phyloP scores from a whole-genome alignment of 2,888 invertebrate genomes.

The Coelopa pilipes region DNA sequence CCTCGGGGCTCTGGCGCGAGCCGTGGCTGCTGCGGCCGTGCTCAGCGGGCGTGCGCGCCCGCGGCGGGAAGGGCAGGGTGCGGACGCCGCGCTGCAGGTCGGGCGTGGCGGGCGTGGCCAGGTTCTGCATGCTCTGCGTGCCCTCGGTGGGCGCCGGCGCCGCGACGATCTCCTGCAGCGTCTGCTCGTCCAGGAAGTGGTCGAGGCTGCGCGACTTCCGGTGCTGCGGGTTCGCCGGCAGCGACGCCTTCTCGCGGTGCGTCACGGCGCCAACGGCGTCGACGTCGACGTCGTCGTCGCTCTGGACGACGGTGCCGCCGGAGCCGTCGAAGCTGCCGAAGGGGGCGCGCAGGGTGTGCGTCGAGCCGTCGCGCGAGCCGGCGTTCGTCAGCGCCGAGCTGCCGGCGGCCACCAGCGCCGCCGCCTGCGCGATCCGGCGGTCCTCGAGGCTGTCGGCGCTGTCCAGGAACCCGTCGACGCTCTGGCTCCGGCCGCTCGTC shows the following conservation, averaged over 20 bases:
- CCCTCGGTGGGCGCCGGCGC: slow-evolving; percentile 56
- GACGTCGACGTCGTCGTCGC: slow-evolving; percentile 40
- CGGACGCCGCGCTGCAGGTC: slow-evolving; percentile 41
- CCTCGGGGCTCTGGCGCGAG: slow-evolving; percentile 64
- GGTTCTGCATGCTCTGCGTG: slow-evolving; percentile 65
- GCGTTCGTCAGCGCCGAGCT: slow-evolving; percentile 60
- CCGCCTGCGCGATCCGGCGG: slow-evolving; percentile 58
- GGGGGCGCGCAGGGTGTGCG: slow-evolving; percentile 56
- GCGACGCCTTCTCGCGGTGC: slow-evolving; percentile 58
- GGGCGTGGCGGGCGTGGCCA: slow-evolving; percentile 58
- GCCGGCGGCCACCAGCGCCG: slow-evolving; percentile 58
- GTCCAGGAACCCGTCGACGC: slow-evolving; percentile 74
- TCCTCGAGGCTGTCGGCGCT: slow-evolving; percentile 49
- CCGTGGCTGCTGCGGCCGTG: slow-evolving; percentile 42
- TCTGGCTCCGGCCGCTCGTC: slow-evolving; percentile 70
- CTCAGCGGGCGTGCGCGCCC: slow-evolving; percentile 58
- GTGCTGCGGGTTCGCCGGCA: slow-evolving; percentile 59
- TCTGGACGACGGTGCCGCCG: slow-evolving; percentile 41
- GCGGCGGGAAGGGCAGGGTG: slow-evolving; percentile 46
- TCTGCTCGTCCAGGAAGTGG: slow-evolving; percentile 70
- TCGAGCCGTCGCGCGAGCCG: slow-evolving; percentile 50
- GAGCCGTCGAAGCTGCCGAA: slow-evolving; percentile 41
- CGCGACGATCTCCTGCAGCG: slow-evolving; percentile 59
- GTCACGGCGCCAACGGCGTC: slow-evolving; percentile 47
- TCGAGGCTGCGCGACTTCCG: slow-evolving; percentile 74